Conservation (phyloP, 2,797 vertebrate genomes). For the Karalla daura region DNA sequence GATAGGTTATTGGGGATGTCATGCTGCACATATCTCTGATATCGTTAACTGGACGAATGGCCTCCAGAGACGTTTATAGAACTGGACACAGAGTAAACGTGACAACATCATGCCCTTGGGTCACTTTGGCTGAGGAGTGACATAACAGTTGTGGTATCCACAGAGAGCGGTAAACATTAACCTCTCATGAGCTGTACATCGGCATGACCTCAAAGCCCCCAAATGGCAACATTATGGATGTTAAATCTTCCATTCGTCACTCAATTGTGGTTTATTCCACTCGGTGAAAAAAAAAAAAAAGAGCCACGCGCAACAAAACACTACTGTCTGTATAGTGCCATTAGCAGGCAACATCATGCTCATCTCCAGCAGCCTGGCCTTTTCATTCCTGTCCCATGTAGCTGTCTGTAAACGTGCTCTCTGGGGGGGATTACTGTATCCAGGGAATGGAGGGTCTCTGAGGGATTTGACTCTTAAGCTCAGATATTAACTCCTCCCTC, state of each 20-base stretch:
- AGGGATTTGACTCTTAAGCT: slow-evolving; percentile 76
- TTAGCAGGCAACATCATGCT: slow-evolving; percentile 62
- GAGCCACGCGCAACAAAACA: no score
- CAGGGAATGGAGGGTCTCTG: slow-evolving; percentile 41
- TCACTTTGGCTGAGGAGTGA: slow-evolving; percentile 3
- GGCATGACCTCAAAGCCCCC: slow-evolving; percentile 18
- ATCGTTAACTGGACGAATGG: neutral
- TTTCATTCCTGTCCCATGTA: slow-evolving; percentile 36
- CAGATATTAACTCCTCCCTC: slow-evolving; percentile 71
- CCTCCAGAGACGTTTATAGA: neutral
- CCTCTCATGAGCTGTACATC: slow-evolving; percentile 32
- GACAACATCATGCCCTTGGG: neutral
- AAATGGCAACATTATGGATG: slow-evolving; percentile 29
- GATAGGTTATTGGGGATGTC: neutral
- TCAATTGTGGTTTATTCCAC: slow-evolving; percentile 20
- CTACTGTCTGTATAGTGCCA: slow-evolving; percentile 43
- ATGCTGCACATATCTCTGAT: neutral
- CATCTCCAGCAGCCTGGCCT: slow-evolving; percentile 48
- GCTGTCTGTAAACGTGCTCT: slow-evolving; percentile 38
- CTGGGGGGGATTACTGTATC: slow-evolving; percentile 68
- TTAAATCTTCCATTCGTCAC: slow-evolving; percentile 37
- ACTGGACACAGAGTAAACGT: neutral
- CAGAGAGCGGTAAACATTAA: slow-evolving; percentile 33
- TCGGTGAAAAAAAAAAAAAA: no score
- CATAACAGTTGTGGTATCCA: slow-evolving; percentile 23